A percentile compares a stretch with the other conserved stretches of the same genome.
These are phyloP conservation scores for Sakesphorus luctuosus DNA, from an alignment of 2,113 vertebrate species.

Conservation along the genomic window DNA sequence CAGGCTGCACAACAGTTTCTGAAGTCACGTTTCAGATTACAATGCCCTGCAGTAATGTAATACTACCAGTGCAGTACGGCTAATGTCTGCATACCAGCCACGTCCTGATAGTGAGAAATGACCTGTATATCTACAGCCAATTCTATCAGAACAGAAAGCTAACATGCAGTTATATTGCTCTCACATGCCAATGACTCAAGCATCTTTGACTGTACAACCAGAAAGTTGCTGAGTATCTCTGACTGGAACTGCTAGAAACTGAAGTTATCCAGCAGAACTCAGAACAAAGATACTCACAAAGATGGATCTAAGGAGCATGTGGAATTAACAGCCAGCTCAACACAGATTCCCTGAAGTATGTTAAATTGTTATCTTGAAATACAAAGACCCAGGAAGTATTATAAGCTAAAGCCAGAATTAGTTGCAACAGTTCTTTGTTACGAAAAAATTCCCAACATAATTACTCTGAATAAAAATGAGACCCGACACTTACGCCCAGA, in stretches of 20 bases:
- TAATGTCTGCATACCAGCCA: slow-evolving; percentile 81
- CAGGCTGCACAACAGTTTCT: not conserved
- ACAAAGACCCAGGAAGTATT: not conserved
- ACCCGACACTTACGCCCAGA: slow-evolving; percentile 90
- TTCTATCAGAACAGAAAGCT: slow-evolving; percentile 80
- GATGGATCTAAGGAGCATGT: slow-evolving; percentile 98
- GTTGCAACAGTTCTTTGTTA: not conserved
- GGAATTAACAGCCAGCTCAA: not conserved
- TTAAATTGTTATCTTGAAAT: not conserved
- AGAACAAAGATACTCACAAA: slow-evolving; percentile 85
- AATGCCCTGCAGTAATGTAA: not conserved
- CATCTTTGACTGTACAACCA: slow-evolving; percentile 92
- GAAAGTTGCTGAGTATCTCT: slow-evolving; percentile 84
- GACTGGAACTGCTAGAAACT: slow-evolving; percentile 77
- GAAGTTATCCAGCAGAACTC: slow-evolving; percentile 76
- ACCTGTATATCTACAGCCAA: slow-evolving; percentile 56
- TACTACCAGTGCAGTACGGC: not conserved
- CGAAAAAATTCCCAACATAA: not conserved
- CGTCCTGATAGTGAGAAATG: slow-evolving; percentile 74
- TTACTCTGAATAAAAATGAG: not conserved
- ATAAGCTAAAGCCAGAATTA: not conserved
- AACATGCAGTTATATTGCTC: slow-evolving; percentile 87
- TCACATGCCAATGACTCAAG: slow-evolving; percentile 99
- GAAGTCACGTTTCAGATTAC: not conserved
- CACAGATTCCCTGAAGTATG: not conserved